Conservation (phyloP, 2,113 vertebrate genomes). For the Leptobrachium leishanense region DNA sequence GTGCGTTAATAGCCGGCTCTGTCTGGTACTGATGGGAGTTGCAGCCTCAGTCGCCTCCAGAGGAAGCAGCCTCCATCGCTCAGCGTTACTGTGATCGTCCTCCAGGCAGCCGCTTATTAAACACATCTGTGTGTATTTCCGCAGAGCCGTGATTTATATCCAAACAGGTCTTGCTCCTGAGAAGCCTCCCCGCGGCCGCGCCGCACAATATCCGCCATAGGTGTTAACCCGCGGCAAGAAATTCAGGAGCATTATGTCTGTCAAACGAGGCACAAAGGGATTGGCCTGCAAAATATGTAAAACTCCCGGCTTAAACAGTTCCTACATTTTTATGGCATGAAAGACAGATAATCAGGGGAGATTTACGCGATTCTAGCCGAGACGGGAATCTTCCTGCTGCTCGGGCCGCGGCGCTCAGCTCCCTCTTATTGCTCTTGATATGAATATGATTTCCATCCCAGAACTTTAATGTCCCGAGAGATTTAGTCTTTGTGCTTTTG, state of each 20-base stretch:
- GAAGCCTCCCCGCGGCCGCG: not conserved
- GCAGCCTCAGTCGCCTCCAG: too few species aligned
- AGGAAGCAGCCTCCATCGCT: too few species aligned
- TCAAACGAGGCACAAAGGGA: slow-evolving; percentile 15
- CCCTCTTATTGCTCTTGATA: slow-evolving; percentile 24
- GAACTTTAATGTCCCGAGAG: slow-evolving; percentile 34
- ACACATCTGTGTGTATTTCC: too few species aligned
- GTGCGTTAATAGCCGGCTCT: too few species aligned
- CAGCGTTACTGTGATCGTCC: too few species aligned
- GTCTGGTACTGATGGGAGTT: too few species aligned
- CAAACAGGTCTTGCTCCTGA: too few species aligned
- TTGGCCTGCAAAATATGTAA: slow-evolving; percentile 31
- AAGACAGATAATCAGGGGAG: slow-evolving; percentile 32
- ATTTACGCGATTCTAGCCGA: slow-evolving; percentile 15
- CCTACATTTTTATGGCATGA: not conserved
- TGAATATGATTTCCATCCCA: slow-evolving; percentile 41
- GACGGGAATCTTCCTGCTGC: slow-evolving; percentile 17
- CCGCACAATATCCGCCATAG: not conserved
- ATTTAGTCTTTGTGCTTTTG: slow-evolving; percentile 20
- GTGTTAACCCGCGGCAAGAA: not conserved
- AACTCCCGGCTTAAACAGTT: slow-evolving; percentile 8
- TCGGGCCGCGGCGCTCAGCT: not conserved
- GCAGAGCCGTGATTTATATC: too few species aligned
- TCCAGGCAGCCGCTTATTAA: too few species aligned
- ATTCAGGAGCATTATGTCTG: slow-evolving; percentile 12